Percentiles rank a stretch among this genome's conserved stretches.
Evolutionary conservation across 2,888 invertebrate genomes (phyloP).

Genomic region (Drosophila glabriapex): DNA sequence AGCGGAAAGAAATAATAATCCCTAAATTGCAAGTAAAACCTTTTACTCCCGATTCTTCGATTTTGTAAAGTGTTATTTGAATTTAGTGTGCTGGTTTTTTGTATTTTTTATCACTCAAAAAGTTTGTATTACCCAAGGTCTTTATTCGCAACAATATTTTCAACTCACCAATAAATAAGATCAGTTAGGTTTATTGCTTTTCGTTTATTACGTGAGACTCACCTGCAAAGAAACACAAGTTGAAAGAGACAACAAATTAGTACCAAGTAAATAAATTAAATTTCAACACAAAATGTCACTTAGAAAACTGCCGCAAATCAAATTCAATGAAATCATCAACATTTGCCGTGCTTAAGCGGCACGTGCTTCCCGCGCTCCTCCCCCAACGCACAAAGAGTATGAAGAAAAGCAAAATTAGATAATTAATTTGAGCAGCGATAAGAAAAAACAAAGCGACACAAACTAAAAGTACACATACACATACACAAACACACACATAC

Average conservation of each 20-base stretch:
- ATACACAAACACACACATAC: background rate
- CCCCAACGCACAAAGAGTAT: background rate
- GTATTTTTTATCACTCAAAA: background rate
- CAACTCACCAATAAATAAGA: conserved; percentile 44
- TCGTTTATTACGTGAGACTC: conserved; percentile 21
- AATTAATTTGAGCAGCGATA: conserved; percentile 65
- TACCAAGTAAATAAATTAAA: conserved; percentile 48
- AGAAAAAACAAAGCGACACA: conserved; percentile 22
- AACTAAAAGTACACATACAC: conserved; percentile 18
- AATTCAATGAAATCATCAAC: conserved; percentile 43
- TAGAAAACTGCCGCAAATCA: conserved; percentile 25
- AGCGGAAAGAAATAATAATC: background rate
- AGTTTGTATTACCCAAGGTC: background rate
- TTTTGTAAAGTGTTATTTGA: background rate
- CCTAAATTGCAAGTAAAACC: background rate
- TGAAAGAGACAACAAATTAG: conserved; percentile 27
- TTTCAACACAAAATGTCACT: conserved; percentile 35
- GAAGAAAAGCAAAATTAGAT: conserved; percentile 62
- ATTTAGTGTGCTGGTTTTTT: background rate
- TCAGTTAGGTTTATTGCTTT: background rate
- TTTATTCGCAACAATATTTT: conserved; percentile 16
- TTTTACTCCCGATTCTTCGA: background rate
- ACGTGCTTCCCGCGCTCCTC: conserved; percentile 41
- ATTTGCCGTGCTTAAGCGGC: conserved; percentile 31
- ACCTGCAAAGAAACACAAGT: conserved; percentile 60